phyloP scores from a whole-genome alignment of 2,888 invertebrate genomes.

The Diaphora mendica region DNA sequence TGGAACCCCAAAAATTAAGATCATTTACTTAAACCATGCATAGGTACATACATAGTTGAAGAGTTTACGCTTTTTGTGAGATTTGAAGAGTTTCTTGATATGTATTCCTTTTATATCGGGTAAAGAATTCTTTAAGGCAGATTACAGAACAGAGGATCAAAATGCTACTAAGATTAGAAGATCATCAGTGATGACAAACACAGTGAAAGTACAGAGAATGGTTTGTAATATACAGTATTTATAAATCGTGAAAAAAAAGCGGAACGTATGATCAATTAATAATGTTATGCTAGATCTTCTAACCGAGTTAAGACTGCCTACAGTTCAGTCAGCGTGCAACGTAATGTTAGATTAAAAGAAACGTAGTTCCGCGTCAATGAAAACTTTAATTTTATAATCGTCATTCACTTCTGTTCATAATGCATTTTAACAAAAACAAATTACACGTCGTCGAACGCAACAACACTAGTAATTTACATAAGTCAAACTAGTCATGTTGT shows the following conservation, averaged over 20 bases:
- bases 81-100: background rate
- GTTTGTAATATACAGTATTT: background rate
- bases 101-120: background rate
- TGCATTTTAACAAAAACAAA: conserved; percentile 35
- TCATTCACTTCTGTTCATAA: conserved; percentile 30
- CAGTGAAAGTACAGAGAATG: background rate
- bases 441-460: conserved; percentile 44
- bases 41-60: no score
- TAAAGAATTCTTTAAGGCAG: background rate
- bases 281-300: background rate
- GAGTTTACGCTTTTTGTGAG: background rate
- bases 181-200: background rate
- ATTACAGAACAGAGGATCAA: background rate
- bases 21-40: no score
- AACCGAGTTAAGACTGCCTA: conserved; percentile 18
- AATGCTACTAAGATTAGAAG: background rate
- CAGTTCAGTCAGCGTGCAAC: conserved; percentile 25
- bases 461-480: conserved; percentile 56
- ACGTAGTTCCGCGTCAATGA: conserved; percentile 39
- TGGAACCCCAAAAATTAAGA: no score
- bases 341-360: conserved; percentile 40
- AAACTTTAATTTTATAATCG: conserved; percentile 46
- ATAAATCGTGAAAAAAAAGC: background rate
- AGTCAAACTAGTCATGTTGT: conserved; percentile 52
- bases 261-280: background rate